A percentile compares a stretch with the other conserved stretches of the same genome.
phyloP scores from a whole-genome alignment of 35 echinoderm and acorn worm species.

The Ptychodera flava region DNA sequence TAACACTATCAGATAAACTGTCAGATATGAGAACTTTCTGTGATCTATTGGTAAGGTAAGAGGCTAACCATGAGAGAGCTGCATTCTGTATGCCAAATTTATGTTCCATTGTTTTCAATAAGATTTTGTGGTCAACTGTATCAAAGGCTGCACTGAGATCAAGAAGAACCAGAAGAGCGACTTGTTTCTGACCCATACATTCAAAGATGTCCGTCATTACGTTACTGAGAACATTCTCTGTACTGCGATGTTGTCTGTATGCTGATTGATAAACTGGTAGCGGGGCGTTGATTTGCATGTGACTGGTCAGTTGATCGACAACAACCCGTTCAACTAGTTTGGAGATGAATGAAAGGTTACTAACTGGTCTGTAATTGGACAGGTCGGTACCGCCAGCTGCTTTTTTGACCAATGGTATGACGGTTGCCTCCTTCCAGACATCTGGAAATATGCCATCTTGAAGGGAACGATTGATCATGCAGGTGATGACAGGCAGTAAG shows the following conservation, averaged over 20 bases:
- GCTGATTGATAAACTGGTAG: not conserved
- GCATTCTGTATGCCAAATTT: not conserved
- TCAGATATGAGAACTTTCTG: not conserved
- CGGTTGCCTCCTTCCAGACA: conserved; percentile 17
- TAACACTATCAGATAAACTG: not conserved
- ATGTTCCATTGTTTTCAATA: not conserved
- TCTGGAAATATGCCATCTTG: conserved; percentile 24
- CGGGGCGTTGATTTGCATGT: conserved; percentile 1
- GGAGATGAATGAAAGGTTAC: conserved; percentile 37
- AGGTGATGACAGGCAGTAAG: conserved; percentile 21
- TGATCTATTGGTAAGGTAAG: not conserved
- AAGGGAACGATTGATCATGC: conserved; percentile 23
- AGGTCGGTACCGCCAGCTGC: conserved; percentile 17
- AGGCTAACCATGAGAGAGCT: not conserved
- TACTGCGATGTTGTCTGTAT: not conserved
- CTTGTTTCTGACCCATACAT: not conserved
- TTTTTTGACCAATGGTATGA: conserved; percentile 47
- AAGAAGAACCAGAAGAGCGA: not conserved
- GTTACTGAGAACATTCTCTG: not conserved
- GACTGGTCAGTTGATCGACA: not conserved
- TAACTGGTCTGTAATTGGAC: conserved; percentile 57
- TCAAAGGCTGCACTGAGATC: not conserved
- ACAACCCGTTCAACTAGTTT: conserved; percentile 41
- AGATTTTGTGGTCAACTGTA: not conserved
- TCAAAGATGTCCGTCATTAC: not conserved